Evolutionary conservation across 1,140 invertebrate species (phyloP).

Genomic region (Chymomyza costata): DNA sequence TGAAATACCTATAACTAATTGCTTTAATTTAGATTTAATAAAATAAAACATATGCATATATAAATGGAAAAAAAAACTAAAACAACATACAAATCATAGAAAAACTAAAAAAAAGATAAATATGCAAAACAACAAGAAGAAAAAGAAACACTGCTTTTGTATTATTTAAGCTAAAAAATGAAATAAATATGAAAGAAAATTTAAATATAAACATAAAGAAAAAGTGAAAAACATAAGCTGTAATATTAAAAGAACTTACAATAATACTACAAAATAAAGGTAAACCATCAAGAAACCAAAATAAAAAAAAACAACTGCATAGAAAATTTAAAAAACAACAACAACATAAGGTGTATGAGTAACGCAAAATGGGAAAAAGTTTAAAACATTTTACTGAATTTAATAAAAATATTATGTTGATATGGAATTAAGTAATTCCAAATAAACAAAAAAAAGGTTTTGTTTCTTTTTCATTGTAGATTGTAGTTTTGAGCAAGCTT

Average conservation of each 20-base stretch:
- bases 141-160: conserved; percentile 70
- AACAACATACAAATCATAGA: conserved; percentile 34
- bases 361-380: conserved; percentile 59
- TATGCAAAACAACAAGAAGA: conserved; percentile 57
- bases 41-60: conserved; percentile 18
- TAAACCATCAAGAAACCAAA: conserved; percentile 36
- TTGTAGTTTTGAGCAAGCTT: too few species aligned
- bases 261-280: conserved; percentile 13
- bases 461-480: conserved; percentile 13
- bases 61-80: conserved; percentile 27
- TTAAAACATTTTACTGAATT: conserved; percentile 74
- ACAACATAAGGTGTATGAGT: conserved; percentile 52
- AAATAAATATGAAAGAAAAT: conserved; percentile 28
- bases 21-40: conserved; percentile 62
- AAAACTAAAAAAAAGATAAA: conserved; percentile 32
- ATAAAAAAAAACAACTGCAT: conserved; percentile 30
- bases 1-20: conserved; percentile 48
- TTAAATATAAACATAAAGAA: conserved; percentile 46
- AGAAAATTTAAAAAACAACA: conserved; percentile 43
- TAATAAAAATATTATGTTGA: conserved; percentile 75
- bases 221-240: conserved; percentile 45
- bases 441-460: conserved; percentile 54
- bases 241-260: conserved; percentile 61
- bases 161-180: conserved; percentile 70
- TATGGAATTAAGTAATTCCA: conserved; percentile 74